These are phyloP conservation scores for Podabrus alpinus DNA, from an alignment of 2,888 invertebrate genomes.

Conservation along the genomic window DNA sequence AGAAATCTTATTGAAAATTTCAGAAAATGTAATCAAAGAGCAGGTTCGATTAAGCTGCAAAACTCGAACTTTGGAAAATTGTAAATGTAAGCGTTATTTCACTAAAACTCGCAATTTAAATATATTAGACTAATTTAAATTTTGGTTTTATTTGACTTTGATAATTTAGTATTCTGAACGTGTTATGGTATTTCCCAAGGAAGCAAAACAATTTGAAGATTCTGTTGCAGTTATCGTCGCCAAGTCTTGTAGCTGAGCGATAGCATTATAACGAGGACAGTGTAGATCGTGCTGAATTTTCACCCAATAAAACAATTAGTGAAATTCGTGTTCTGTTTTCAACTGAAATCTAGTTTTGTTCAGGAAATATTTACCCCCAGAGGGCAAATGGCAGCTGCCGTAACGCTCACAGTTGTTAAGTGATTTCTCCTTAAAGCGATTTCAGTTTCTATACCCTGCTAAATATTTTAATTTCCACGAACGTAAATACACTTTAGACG, in stretches of 20 bases:
- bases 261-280: constrained; percentile 29
- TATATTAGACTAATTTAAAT: neutral
- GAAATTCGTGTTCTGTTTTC: constrained; percentile 33
- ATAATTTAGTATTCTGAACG: constrained; percentile 1
- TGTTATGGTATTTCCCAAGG: constrained; percentile 4
- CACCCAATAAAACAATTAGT: constrained; percentile 37
- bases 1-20: neutral
- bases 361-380: constrained; percentile 23
- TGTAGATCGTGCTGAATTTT: constrained; percentile 33
- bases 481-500: neutral
- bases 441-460: neutral
- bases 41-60: neutral
- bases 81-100: neutral
- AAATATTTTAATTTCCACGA: neutral
- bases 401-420: constrained; percentile 6
- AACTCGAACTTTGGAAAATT: neutral
- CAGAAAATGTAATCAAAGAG: neutral
- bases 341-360: constrained; percentile 26
- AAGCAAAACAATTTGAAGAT: constrained; percentile 21
- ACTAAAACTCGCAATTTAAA: neutral
- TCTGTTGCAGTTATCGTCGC: constrained; percentile 24
- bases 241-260: constrained; percentile 11
- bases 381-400: constrained; percentile 22
- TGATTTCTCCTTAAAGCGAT: neutral
- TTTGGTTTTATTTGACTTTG: neutral